Base-by-base conservation (phyloP, 2,888 invertebrate genomes). In the Coleophora flavipennella region DNA sequence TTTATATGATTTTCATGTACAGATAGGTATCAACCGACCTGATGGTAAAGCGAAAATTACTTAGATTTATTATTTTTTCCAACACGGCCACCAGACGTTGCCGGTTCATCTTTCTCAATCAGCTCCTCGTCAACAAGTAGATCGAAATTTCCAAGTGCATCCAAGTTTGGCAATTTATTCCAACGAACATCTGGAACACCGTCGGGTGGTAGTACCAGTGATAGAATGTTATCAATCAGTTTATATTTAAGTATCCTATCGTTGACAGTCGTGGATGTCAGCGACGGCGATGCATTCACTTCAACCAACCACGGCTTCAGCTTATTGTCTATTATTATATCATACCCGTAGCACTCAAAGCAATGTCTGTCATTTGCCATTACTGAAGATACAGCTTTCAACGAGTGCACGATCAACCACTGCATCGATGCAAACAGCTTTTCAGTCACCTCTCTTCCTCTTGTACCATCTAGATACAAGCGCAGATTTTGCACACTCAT, bases 281-380 rank as follows among this genome's bases (percentile, higher is more conserved):
- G 77, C 0, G 96, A 96, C 0, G 97, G 97, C 2, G 96, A 96
- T 3, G 97, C 95, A 68, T 97, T 97, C 33, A 95, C 94, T 81
- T 95, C 95, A 48, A 95, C 92, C 33, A 95, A 84, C 95, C 95
- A 97, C 0, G 97, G 96, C 69, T 97, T 97, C 35, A 97, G 78
- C 60, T 92, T 91, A 63, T 95, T 92, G 70, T 97, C 97, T 51
- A 97, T 95, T 52, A 97, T 97, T 39, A 96, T 96, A 62, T 97
- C 97, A 68, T 95, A 97, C 38, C 97, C 97, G 62, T 97, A 97
- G 61, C 95, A 95, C 72, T 95, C 95, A 68, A 93, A 95, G 65
- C 95, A 95, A 70, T 95, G 94, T 39, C 94, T 85, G 78, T 97
- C 96, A 56, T 93, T 96, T 1, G 94, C 92, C 87, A 97, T 95